These are phyloP conservation scores for Trachops cirrhosus DNA, from an alignment of 2,797 vertebrate species.

Conservation along the genomic window DNA sequence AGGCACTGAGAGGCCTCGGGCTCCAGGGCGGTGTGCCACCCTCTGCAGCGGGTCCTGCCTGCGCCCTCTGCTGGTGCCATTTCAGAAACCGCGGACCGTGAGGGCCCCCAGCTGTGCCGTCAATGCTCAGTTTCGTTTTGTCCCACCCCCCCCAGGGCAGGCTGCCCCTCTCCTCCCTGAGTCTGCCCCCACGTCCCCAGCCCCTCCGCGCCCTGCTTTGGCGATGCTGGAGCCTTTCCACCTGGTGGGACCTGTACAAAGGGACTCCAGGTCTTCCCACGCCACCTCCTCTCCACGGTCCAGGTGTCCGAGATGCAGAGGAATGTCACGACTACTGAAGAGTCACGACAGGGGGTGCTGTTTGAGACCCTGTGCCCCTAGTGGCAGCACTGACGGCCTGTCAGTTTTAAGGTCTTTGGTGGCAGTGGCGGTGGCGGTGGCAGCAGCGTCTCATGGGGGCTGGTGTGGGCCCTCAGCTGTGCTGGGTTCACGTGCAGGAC, in stretches of 20 bases:
- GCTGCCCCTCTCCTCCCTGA: background rate
- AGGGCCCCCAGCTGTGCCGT: fast-evolving
- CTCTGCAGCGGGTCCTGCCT: background rate
- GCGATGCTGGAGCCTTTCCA: background rate
- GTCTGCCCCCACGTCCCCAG: background rate
- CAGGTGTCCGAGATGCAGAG: background rate
- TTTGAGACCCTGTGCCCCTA: background rate
- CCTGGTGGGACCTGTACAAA: background rate
- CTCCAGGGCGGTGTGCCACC: background rate
- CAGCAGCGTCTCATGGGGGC: background rate
- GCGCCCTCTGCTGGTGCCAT: background rate
- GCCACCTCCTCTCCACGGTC: background rate
- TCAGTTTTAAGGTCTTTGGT: background rate
- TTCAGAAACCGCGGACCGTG: background rate
- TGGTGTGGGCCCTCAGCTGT: background rate
- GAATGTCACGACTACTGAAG: background rate
- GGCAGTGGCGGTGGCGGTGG: fast-evolving
- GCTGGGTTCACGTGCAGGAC: fast-evolving
- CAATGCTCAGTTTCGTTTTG: background rate
- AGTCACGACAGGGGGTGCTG: background rate
- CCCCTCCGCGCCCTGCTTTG: fast-evolving
- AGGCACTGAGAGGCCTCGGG: background rate
- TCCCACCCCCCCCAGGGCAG: background rate
- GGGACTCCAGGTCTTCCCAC: background rate
- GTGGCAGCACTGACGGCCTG: background rate